Evolutionary conservation across 2,113 vertebrate species (phyloP).

Genomic region (Psittacus erithacus): DNA sequence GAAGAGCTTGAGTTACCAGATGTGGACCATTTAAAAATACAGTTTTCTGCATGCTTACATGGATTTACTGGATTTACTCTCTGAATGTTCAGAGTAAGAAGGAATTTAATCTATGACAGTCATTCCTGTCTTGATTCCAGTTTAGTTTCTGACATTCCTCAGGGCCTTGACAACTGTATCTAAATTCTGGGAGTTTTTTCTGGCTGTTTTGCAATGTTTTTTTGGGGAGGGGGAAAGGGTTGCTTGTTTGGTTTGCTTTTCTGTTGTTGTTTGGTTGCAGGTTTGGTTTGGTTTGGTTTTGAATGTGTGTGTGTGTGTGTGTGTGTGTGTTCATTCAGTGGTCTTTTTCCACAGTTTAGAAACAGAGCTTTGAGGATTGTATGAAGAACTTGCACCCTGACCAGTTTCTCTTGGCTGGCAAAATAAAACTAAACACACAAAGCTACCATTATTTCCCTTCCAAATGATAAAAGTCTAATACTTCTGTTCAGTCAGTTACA

Average conservation of each 20-base stretch:
- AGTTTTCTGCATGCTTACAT: background rate
- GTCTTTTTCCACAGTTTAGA: background rate
- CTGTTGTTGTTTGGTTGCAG: no score
- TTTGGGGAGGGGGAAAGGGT: background rate
- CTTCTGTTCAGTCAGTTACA: background rate
- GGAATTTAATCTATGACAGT: background rate
- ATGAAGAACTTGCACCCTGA: background rate
- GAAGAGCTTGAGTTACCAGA: background rate
- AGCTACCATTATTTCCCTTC: background rate
- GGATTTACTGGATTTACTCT: background rate
- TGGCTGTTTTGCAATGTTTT: background rate
- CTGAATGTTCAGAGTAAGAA: background rate
- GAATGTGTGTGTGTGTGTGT: fast-evolving
- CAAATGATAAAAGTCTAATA: background rate
- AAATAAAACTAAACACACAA: background rate
- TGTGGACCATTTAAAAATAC: background rate
- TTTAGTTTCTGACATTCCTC: background rate
- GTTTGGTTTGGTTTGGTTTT: background rate
- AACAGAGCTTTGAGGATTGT: background rate
- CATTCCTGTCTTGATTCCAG: background rate
- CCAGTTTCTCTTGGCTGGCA: background rate
- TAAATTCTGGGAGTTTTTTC: background rate
- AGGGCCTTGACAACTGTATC: background rate
- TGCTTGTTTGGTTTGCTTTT: background rate
- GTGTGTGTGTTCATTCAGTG: background rate